phyloP scores from a whole-genome alignment of 2,888 invertebrate genomes.

The Polyommatus iphigenia region DNA sequence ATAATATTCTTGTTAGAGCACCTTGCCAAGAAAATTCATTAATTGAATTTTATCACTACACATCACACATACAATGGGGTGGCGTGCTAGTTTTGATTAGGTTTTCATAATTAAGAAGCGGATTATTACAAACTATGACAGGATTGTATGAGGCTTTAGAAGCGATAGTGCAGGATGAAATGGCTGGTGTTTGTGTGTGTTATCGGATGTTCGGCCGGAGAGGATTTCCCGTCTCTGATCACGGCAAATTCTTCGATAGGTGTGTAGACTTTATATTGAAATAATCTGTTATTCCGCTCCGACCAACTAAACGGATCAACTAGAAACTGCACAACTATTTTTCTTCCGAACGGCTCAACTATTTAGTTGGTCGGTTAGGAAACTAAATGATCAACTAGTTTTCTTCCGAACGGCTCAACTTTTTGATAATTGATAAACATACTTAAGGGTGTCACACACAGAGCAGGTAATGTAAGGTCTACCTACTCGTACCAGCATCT shows the following conservation, averaged over 20 bases:
- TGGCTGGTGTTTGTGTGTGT: slow-evolving; percentile 51
- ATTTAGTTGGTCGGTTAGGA: too few species aligned
- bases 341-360: too few species aligned
- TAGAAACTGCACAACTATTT: too few species aligned
- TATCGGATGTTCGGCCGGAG: slow-evolving; percentile 51
- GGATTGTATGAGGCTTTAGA: slow-evolving; percentile 45
- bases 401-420: too few species aligned
- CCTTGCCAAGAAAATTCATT: slow-evolving; percentile 39
- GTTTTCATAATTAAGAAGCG: slow-evolving; percentile 47
- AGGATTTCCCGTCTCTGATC: slow-evolving; percentile 86
- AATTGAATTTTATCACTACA: slow-evolving; percentile 39
- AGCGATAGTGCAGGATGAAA: slow-evolving; percentile 55
- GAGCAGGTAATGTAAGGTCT: too few species aligned
- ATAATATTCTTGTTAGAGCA: slow-evolving; percentile 38
- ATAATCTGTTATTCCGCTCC: too few species aligned
- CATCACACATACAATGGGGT: slow-evolving; percentile 8
- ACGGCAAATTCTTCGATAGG: slow-evolving; percentile 88
- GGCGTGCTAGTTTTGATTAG: slow-evolving; percentile 48
- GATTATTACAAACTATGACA: slow-evolving; percentile 60
- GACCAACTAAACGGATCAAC: too few species aligned
- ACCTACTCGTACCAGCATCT: too few species aligned
- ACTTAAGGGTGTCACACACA: too few species aligned
- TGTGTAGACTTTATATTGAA: slow-evolving; percentile 49
- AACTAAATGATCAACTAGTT: too few species aligned
- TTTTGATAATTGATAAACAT: too few species aligned